phyloP scores from a whole-genome alignment of 2,888 invertebrate genomes.

The Formica aserva region DNA sequence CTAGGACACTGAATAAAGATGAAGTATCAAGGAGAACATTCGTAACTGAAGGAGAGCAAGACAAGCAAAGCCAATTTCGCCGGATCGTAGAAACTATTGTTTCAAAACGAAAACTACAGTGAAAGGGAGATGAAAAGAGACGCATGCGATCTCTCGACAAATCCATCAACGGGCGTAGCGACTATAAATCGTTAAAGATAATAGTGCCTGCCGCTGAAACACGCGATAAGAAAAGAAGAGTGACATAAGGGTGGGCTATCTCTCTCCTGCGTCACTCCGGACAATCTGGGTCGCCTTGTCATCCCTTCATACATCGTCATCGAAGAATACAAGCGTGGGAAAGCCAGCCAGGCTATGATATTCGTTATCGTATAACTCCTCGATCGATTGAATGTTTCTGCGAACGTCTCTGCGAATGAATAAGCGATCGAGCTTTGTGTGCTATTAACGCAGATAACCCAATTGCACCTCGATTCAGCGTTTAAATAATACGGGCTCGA shows the following conservation, averaged over 20 bases:
- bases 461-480: conserved; percentile 6
- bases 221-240: conserved; percentile 54
- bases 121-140: conserved; percentile 21
- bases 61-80: conserved; percentile 8
- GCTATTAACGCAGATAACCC: not conserved
- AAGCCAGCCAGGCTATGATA: conserved; percentile 27
- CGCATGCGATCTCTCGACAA: conserved; percentile 43
- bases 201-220: conserved; percentile 63
- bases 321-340: conserved; percentile 58
- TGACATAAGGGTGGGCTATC: conserved; percentile 8
- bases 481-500: conserved; percentile 20
- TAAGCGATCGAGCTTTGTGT: conserved; percentile 31
- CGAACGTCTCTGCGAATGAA: conserved; percentile 18
- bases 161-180: conserved; percentile 22
- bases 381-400: conserved; percentile 21
- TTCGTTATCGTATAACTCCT: conserved; percentile 10
- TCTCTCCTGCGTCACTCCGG: conserved; percentile 13
- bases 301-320: conserved; percentile 28
- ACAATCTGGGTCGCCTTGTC: conserved; percentile 65
- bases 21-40: conserved; percentile 29
- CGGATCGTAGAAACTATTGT: conserved; percentile 12
- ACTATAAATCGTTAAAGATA: conserved; percentile 76
- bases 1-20: not conserved
- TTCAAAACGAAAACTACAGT: conserved; percentile 47
- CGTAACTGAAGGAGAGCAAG: conserved; percentile 6